Base-by-base conservation (phyloP, 2,888 invertebrate genomes). In the Hybos culiciformis region DNA sequence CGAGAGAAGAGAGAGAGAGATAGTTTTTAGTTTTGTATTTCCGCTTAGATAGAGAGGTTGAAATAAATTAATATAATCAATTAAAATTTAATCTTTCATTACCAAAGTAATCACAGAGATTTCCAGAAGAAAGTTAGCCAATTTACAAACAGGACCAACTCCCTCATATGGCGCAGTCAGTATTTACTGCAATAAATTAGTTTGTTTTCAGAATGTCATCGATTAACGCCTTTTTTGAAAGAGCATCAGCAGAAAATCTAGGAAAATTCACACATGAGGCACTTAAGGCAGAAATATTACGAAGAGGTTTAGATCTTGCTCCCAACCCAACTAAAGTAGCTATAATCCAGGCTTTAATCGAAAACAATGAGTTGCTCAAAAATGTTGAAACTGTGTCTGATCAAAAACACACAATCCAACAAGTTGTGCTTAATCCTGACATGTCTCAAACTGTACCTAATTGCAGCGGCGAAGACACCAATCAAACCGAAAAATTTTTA, bases 391-490 rank as follows among this genome's bases (percentile, higher is more conserved):
- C n/a, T n/a, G n/a, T n/a, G n/a, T n/a, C 26, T 12, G 26, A 26
- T 5, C 26, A 26, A 26, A 26, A 26, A 26, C 26, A 26, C 26
- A 9, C 9, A 12, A 15, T 37, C 15, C 44, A 44, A 37, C 32
- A 41, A 9, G 15, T 40, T 23, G 37, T 41, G 12, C 12, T 37
- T 6, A 23, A 44, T 37, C 40, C 32, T 6, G 40, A 44, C 20
- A 44, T 44, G 19, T 40, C 44, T 3, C 29, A 44, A 40, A 41
- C 42, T n/a, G 37, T 37, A 12, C 29, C 14, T 15, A 26, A 42
- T 37, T 42, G 36, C 42, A 42, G 17, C 11, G 37, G 42, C 40
- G 40, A 40, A 19, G 21, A 42, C n/a, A 37, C 17, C n/a, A 37
- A 26, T 20, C 20, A 14, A 15, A 21, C 15, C 21, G 44, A 41